A percentile compares a stretch with the other conserved stretches of the same genome.
Conservation (phyloP, 1,140 invertebrate species). For the Drosophila nebulosa region DNA sequence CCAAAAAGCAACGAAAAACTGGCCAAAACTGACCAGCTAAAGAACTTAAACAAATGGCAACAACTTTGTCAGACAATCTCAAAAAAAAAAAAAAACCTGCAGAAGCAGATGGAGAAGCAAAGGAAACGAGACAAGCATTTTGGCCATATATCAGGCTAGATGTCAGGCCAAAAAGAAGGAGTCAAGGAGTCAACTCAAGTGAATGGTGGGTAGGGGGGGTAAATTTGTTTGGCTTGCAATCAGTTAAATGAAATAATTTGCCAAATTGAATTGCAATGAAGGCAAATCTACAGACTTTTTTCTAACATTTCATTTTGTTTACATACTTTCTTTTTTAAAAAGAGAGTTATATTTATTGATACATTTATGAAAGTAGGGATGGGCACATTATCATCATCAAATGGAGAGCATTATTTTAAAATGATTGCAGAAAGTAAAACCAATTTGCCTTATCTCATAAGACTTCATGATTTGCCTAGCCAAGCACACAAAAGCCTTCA, state of each 20-base stretch:
- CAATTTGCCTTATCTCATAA: slow-evolving; percentile 24
- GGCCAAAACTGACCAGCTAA: slow-evolving; percentile 11
- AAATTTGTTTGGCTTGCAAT: slow-evolving; percentile 31
- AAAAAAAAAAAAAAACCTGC: slow-evolving; percentile 35
- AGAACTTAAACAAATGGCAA: slow-evolving; percentile 42
- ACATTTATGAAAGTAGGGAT: neutral
- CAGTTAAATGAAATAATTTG: slow-evolving; percentile 45
- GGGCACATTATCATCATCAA: neutral
- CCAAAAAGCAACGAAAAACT: neutral
- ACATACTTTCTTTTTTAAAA: neutral
- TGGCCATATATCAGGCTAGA: slow-evolving; percentile 48
- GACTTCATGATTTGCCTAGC: slow-evolving; percentile 33
- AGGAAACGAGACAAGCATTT: slow-evolving; percentile 9
- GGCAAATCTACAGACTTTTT: neutral
- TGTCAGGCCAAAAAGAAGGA: slow-evolving; percentile 9
- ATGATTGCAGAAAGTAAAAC: slow-evolving; percentile 8
- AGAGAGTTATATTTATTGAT: neutral
- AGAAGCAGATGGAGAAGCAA: slow-evolving; percentile 5
- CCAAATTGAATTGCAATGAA: slow-evolving; percentile 13
- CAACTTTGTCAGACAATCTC: slow-evolving; percentile 37
- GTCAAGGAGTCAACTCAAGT: neutral
- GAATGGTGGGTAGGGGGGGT: slow-evolving; percentile 9
- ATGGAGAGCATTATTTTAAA: neutral
- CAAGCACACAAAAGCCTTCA: slow-evolving; percentile 19
- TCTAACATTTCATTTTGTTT: neutral